Percentiles rank a stretch among this genome's conserved stretches.
Evolutionary conservation across 2,888 invertebrate species (phyloP).

Genomic region (Drosophila stalkeri): DNA sequence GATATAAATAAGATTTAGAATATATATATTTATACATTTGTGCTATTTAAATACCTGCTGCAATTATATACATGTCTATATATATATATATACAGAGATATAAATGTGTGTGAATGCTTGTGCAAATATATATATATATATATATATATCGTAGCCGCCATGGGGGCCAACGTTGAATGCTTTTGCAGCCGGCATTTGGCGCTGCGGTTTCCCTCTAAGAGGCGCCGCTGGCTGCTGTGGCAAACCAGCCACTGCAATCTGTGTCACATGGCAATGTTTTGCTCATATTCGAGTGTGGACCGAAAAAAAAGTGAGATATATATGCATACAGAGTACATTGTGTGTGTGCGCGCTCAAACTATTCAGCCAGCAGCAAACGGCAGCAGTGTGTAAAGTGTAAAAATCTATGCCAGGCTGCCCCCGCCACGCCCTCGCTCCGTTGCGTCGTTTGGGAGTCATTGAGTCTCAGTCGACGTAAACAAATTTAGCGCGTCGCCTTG

Average conservation of each 20-base stretch:
- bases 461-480: conserved; percentile 70
- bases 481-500: conserved; percentile 78
- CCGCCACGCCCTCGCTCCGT: conserved; percentile 13
- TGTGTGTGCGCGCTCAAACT: background rate
- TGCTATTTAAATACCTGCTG: conserved; percentile 34
- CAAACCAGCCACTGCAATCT: conserved; percentile 34
- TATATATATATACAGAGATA: too few species aligned
- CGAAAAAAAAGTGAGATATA: conserved; percentile 14
- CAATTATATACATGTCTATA: conserved; percentile 14
- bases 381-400: conserved; percentile 27
- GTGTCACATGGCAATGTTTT: conserved; percentile 48
- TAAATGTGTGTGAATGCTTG: background rate
- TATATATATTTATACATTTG: conserved; percentile 19
- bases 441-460: conserved; percentile 56
- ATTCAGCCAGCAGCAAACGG: conserved; percentile 6
- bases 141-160: conserved; percentile 48
- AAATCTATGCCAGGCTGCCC: conserved; percentile 49
- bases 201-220: conserved; percentile 45
- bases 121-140: conserved; percentile 41
- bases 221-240: conserved; percentile 37
- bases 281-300: conserved; percentile 47
- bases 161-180: conserved; percentile 48
- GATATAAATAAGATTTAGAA: conserved; percentile 5
- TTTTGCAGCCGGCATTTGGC: conserved; percentile 52
- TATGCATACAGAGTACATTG: background rate